These are phyloP conservation scores for Brachionus paranguensis DNA, from an alignment of 1,140 invertebrate species.

Conservation along the genomic window DNA sequence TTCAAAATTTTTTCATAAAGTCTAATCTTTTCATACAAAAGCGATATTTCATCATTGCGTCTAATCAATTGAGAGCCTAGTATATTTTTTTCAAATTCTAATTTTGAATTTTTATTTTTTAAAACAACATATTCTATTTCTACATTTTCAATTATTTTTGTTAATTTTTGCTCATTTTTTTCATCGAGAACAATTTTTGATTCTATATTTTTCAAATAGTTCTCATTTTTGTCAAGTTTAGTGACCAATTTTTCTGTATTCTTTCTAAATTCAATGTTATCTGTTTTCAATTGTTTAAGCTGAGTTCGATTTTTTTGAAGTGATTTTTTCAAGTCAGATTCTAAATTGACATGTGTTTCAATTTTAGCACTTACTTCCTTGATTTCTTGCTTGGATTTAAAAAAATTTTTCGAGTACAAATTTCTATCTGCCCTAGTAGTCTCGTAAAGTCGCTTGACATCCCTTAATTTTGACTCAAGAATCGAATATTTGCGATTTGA, in stretches of 20 bases:
- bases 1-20: neutral
- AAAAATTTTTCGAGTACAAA: constrained; percentile 25
- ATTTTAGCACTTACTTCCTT: neutral
- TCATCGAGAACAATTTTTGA: neutral
- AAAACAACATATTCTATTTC: neutral
- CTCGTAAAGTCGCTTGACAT: neutral
- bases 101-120: neutral
- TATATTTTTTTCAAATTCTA: constrained; percentile 20
- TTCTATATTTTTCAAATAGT: neutral
- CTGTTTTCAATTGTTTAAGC: neutral
- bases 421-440: neutral
- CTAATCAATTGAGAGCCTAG: constrained; percentile 5
- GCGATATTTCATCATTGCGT: constrained; percentile 3
- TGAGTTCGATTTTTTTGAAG: neutral
- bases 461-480: constrained; percentile 2
- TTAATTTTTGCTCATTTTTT: neutral
- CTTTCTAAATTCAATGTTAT: constrained; percentile 10
- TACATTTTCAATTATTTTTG: constrained; percentile 15
- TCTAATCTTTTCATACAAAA: neutral
- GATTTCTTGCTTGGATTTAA: constrained; percentile 13
- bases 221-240: neutral
- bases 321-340: constrained; percentile 1
- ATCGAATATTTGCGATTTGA: neutral
- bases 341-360: neutral
- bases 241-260: constrained; percentile 12